phyloP scores from a whole-genome alignment of 2,113 vertebrate species.

The Canis aureus region DNA sequence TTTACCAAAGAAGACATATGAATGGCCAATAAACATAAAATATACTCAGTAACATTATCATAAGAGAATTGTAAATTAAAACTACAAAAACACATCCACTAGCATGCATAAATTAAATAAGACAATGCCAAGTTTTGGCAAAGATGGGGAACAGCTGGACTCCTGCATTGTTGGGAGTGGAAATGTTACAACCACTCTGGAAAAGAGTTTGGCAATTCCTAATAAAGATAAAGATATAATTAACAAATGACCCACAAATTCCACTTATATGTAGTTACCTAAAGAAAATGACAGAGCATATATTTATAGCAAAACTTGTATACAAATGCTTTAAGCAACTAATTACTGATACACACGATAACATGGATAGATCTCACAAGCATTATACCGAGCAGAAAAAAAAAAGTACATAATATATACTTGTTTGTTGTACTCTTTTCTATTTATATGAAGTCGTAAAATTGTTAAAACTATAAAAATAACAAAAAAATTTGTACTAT shows the following conservation, averaged over 20 bases:
- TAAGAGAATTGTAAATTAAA: not conserved
- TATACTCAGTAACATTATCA: not conserved
- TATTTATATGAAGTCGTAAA: not conserved
- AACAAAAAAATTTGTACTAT: not conserved
- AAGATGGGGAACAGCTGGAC: not conserved
- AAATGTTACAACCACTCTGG: not conserved
- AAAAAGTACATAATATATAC: not conserved
- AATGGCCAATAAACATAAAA: not conserved
- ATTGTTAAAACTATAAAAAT: not conserved
- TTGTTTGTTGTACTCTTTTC: not conserved
- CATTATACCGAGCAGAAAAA: not conserved
- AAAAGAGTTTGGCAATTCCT: not conserved
- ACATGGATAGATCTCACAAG: not conserved
- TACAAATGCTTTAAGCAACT: not conserved
- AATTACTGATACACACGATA: not conserved
- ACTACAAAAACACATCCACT: not conserved
- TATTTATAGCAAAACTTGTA: not conserved
- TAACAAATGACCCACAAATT: not conserved
- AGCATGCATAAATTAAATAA: not conserved
- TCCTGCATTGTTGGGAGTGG: not conserved
- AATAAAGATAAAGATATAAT: not conserved
- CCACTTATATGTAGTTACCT: not conserved
- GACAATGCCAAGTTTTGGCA: not conserved
- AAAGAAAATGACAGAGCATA: not conserved
- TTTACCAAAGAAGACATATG: not conserved